Percentiles rank a stretch among this genome's conserved stretches.
phyloP scores from a whole-genome alignment of 1,140 invertebrate species.

The Drosophila santomea region DNA sequence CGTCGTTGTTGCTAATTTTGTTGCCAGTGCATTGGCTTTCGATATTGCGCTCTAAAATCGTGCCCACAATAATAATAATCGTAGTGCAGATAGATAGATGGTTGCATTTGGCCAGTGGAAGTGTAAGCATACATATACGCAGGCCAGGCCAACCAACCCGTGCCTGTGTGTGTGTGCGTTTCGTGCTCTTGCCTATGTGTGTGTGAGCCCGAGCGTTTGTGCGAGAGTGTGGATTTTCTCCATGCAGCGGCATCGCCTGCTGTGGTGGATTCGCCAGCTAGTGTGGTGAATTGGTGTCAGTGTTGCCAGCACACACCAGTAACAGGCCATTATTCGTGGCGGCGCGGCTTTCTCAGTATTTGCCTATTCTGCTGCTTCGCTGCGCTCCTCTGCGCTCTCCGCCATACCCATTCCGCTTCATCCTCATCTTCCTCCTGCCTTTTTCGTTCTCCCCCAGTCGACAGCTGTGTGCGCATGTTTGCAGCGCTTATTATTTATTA shows the following conservation, averaged over 20 bases:
- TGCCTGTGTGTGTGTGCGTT: not conserved
- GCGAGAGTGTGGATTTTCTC: constrained; percentile 62
- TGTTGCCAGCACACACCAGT: constrained; percentile 70
- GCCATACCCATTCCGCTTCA: constrained; percentile 15
- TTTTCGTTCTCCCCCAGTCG: constrained; percentile 10
- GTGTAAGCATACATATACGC: constrained; percentile 9
- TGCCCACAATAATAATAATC: constrained; percentile 5
- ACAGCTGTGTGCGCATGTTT: constrained; percentile 81
- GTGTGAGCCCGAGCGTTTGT: constrained; percentile 16
- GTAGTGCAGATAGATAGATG: constrained; percentile 16
- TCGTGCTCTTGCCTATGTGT: constrained; percentile 9
- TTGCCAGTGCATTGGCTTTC: constrained; percentile 1
- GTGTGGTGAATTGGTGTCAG: constrained; percentile 58
- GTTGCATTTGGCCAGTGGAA: constrained; percentile 15
- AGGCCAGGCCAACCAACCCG: not conserved
- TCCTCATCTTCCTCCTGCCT: constrained; percentile 5
- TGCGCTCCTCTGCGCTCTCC: constrained; percentile 34
- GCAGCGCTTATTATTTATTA: constrained; percentile 73
- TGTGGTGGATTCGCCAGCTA: constrained; percentile 20
- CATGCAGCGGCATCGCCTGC: constrained; percentile 54
- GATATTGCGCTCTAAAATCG: constrained; percentile 28
- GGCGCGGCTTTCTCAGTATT: constrained; percentile 33
- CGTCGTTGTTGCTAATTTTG: constrained; percentile 30
- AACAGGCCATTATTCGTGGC: constrained; percentile 46
- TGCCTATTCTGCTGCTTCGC: constrained; percentile 35